phyloP scores from a whole-genome alignment of 2,888 invertebrate genomes.

The Syrista parreyssii region DNA sequence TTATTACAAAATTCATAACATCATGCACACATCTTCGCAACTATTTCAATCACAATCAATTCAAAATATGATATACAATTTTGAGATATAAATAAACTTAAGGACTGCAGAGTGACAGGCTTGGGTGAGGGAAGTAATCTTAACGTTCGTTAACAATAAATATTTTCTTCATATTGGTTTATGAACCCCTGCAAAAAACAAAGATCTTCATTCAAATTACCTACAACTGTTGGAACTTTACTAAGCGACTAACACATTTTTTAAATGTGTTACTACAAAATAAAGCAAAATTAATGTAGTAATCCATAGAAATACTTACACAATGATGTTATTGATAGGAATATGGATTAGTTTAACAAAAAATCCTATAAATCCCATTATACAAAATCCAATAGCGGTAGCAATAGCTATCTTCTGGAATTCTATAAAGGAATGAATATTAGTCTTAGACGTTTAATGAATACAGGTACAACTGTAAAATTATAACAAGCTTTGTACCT shows the following conservation, averaged over 20 bases:
- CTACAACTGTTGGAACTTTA: constrained; percentile 2
- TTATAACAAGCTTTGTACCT: constrained; percentile 71
- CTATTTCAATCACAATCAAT: constrained; percentile 41
- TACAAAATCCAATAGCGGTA: constrained; percentile 99
- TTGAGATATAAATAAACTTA: constrained; percentile 52
- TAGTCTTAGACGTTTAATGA: constrained; percentile 20
- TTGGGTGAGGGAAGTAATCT: constrained; percentile 35
- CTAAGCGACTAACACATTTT: background rate
- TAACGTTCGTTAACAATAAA: constrained; percentile 43
- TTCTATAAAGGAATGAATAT: constrained; percentile 73
- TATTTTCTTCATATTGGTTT: constrained; percentile 37
- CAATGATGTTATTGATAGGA: constrained; percentile 97
- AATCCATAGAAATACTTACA: constrained; percentile 75
- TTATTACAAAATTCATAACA: constrained; percentile 46
- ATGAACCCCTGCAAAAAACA: constrained; percentile 54
- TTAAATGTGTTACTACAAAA: background rate
- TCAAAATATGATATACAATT: constrained; percentile 42
- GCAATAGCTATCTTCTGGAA: constrained; percentile 99
- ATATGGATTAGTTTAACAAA: constrained; percentile 99
- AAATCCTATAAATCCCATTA: constrained; percentile 99
- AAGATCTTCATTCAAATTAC: background rate
- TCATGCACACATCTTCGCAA: constrained; percentile 40
- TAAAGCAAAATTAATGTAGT: background rate
- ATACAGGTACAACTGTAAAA: background rate
- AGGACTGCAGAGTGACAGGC: constrained; percentile 15